Conservation (phyloP, 2,113 vertebrate genomes). For the Cryptomyrus ogoouensis region DNA sequence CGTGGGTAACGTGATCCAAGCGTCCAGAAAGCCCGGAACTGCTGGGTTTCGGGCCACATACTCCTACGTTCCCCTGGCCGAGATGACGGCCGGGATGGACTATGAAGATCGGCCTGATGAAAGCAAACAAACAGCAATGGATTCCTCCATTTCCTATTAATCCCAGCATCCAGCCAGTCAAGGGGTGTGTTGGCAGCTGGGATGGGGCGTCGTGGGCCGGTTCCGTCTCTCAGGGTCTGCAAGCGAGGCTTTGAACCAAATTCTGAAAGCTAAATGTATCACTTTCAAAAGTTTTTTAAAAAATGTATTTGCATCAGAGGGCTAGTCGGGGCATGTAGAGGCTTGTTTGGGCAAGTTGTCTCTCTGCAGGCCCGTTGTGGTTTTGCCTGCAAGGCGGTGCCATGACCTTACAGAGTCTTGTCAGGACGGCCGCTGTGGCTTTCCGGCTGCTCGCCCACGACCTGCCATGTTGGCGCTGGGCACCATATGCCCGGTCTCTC, state of each 20-base stretch:
- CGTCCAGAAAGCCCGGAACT: conserved; percentile 19
- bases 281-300: neutral
- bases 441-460: no score
- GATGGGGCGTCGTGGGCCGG: neutral
- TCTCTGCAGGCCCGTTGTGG: neutral
- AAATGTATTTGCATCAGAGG: neutral
- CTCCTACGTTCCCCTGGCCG: conserved; percentile 54
- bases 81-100: conserved; percentile 30
- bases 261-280: neutral
- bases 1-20: conserved; percentile 40
- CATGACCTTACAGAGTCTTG: neutral
- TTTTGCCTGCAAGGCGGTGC: neutral
- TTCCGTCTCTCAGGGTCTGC: neutral
- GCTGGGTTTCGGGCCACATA: conserved; percentile 28
- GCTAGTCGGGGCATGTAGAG: neutral
- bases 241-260: neutral
- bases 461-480: neutral
- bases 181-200: neutral
- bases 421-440: neutral
- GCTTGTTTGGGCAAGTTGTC: neutral
- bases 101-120: neutral
- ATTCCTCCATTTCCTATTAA: neutral
- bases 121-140: neutral
- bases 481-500: neutral
- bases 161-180: neutral